Conservation (phyloP, 1,140 invertebrate genomes). For the Bombus affinis region DNA sequence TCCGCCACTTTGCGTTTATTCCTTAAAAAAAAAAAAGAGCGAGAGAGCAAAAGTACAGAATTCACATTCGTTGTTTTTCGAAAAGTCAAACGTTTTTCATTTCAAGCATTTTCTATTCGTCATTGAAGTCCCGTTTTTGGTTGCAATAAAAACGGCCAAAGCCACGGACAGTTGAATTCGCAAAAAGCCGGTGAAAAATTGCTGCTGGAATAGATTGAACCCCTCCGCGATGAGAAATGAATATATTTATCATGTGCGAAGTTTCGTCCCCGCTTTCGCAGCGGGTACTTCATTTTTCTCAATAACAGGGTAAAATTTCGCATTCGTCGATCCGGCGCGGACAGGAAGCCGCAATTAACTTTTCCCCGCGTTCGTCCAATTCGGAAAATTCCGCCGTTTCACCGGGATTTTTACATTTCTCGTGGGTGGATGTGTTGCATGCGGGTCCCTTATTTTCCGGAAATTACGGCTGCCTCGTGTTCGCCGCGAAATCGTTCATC, state of each 20-base stretch:
- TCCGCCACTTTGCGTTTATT: background rate
- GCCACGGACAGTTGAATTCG: background rate
- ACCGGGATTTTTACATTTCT: too few species aligned
- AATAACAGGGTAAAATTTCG: constrained; percentile 16
- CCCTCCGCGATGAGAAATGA: background rate
- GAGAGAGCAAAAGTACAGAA: background rate
- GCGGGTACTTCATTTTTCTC: constrained; percentile 9
- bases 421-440: too few species aligned
- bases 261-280: background rate
- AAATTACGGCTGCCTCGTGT: background rate
- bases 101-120: background rate
- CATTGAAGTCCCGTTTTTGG: background rate
- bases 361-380: background rate
- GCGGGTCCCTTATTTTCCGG: background rate
- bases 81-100: background rate
- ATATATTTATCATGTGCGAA: constrained; percentile 9
- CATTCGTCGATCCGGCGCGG: background rate
- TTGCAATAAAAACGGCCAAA: background rate
- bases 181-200: constrained; percentile 6
- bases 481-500: background rate
- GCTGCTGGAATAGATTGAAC: background rate
- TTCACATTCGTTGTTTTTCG: background rate
- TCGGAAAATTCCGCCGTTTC: background rate
- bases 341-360: too few species aligned
- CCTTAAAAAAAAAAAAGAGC: background rate